Evolutionary conservation across 2,888 invertebrate species (phyloP).

Genomic region (Temnothorax ravouxi): DNA sequence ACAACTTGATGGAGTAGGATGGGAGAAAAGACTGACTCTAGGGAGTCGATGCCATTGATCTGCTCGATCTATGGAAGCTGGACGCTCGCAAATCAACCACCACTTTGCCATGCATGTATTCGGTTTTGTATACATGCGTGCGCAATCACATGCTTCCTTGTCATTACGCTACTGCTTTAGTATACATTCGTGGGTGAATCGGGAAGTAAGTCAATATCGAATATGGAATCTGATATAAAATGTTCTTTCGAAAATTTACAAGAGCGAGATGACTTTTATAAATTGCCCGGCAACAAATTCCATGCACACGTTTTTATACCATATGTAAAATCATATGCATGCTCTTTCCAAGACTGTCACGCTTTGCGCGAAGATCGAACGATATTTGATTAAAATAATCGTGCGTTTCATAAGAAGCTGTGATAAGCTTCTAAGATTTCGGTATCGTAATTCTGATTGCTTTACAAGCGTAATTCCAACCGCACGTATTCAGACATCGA

Average conservation of each 20-base stretch:
- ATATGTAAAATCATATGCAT: neutral
- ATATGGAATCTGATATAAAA: constrained; percentile 1
- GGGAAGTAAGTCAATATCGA: neutral
- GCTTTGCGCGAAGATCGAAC: neutral
- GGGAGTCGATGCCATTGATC: constrained; percentile 81
- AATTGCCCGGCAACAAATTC: neutral
- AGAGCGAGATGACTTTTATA: neutral
- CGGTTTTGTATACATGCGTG: constrained; percentile 47
- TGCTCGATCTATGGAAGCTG: constrained; percentile 81
- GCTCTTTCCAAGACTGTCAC: neutral
- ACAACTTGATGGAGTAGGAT: constrained; percentile 78
- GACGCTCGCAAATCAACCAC: constrained; percentile 82
- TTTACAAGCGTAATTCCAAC: constrained; percentile 56
- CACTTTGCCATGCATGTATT: constrained; percentile 58
- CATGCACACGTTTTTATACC: neutral
- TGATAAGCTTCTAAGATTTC: constrained; percentile 1
- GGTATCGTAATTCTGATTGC: constrained; percentile 29
- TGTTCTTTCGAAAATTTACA: neutral
- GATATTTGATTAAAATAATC: neutral
- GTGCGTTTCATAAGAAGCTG: neutral
- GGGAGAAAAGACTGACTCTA: constrained; percentile 81
- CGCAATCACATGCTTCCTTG: constrained; percentile 22
- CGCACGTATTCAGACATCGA: constrained; percentile 45
- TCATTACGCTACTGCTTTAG: constrained; percentile 24
- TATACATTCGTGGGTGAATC: constrained; percentile 2